Evolutionary conservation across 2,888 invertebrate genomes (phyloP), one percentile per base, ranked within the genome.

Genomic region (Timema podura): DNA sequence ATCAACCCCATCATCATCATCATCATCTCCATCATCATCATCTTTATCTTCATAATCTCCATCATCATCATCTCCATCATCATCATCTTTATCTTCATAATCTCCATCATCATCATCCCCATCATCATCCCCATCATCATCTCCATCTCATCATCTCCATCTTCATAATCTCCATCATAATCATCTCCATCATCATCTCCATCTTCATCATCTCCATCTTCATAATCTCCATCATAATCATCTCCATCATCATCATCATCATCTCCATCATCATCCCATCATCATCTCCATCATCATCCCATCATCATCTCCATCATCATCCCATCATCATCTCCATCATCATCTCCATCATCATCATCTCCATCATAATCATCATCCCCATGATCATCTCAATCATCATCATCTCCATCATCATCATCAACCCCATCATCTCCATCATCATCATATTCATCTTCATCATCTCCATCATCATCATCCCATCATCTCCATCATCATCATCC

Each of bases 301-400:
- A 9, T 45, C 11, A 13, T 47, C 65, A 65, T 45, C 65, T 11
- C 30, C 64, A 61, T n/a, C 30, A 61, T 61, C 30, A 47, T 45
- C 9, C 44, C 49, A 10, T 49, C 67, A 67, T 65, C 48, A 15
- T 67, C 68, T 68, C 67, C 66, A 5, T 6, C 68, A 68, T 68
- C 68, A 30, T 67, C 68, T 68, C 67, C 66, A n/a, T n/a, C n/a
- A n/a, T n/a, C 68, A 67, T 67, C 66, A 68, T 68, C 68, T 5
- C 5, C 66, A 5, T 68, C 68, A 68, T 67, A 9, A 10, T 49
- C 68, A 68, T 68, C 68, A 68, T 68, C 65, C 44, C 67, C 66
- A 5, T 68, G 67, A 67, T 68, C 68, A 68, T 68, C 68, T 68
- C 67, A 5, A 30, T 6, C 66, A 68, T 68, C 68, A 1, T 68